Conservation (phyloP, 2,113 vertebrate genomes). For the Acanthisitta chloris region DNA sequence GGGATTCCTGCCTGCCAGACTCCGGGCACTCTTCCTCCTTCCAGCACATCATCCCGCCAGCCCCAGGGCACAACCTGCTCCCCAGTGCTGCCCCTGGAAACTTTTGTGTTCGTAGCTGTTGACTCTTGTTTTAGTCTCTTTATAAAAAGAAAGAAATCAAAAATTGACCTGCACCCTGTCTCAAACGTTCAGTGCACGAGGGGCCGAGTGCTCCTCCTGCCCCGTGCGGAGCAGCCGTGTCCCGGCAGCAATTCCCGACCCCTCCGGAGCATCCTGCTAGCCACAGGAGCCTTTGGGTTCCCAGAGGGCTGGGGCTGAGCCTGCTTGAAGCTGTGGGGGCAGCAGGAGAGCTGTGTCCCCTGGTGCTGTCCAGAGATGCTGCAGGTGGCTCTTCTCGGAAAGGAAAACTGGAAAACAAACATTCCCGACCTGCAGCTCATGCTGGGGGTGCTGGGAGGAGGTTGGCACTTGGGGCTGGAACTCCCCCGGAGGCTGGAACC, state of each 20-base stretch:
- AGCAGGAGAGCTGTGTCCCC: background rate
- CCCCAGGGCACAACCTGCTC: background rate
- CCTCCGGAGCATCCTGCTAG: background rate
- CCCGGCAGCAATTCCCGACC: background rate
- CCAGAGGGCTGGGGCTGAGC: background rate
- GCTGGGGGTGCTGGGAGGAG: background rate
- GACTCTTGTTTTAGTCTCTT: constrained; percentile 63
- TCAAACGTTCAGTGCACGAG: background rate
- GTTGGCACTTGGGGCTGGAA: background rate
- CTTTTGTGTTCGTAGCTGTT: constrained; percentile 51
- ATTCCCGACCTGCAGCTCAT: fast-evolving
- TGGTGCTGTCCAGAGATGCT: fast-evolving
- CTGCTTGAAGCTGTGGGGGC: background rate
- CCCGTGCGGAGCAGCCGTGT: background rate
- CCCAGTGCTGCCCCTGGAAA: background rate
- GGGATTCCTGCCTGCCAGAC: background rate
- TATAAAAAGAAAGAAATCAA: constrained; percentile 50
- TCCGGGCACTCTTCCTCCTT: background rate
- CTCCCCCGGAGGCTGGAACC: background rate
- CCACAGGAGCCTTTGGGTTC: background rate
- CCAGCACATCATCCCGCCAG: background rate
- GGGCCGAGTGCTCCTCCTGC: background rate
- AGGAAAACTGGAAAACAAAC: constrained; percentile 18
- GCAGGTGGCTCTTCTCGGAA: background rate
- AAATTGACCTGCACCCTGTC: constrained; percentile 2